Percentiles rank a stretch among this genome's conserved stretches.
phyloP scores from a whole-genome alignment of 2,888 invertebrate genomes.

The Hemaris fuciformis region DNA sequence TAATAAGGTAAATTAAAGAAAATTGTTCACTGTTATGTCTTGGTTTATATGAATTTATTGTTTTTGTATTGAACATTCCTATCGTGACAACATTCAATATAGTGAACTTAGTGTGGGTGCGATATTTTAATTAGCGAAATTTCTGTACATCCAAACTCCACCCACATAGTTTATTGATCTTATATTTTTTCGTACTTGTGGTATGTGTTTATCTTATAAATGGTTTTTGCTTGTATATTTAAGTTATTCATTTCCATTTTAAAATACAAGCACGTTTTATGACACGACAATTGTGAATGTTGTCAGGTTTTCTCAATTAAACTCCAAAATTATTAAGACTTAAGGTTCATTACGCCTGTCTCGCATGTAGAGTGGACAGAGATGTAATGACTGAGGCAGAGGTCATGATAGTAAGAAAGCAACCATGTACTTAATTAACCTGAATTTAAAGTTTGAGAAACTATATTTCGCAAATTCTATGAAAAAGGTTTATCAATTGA shows the following conservation, averaged over 20 bases:
- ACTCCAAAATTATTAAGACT: no score
- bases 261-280: neutral
- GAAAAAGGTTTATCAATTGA: no score
- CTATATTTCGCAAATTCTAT: no score
- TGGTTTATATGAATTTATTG: neutral
- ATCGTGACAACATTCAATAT: neutral
- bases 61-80: neutral
- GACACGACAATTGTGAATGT: neutral
- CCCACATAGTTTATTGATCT: slow-evolving; percentile 35
- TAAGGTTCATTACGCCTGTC: no score
- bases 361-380: no score
- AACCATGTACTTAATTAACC: no score
- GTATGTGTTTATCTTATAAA: neutral
- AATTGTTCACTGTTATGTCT: neutral
- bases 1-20: neutral
- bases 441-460: no score
- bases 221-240: neutral
- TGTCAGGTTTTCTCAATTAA: no score
- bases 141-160: slow-evolving; percentile 11
- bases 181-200: neutral
- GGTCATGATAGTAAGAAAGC: no score
- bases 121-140: slow-evolving; percentile 15
- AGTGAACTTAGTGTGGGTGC: slow-evolving; percentile 21
- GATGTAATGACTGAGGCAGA: no score
- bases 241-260: neutral